Base-by-base conservation (phyloP, 2,888 invertebrate genomes). In the Crioceris asparagi region DNA sequence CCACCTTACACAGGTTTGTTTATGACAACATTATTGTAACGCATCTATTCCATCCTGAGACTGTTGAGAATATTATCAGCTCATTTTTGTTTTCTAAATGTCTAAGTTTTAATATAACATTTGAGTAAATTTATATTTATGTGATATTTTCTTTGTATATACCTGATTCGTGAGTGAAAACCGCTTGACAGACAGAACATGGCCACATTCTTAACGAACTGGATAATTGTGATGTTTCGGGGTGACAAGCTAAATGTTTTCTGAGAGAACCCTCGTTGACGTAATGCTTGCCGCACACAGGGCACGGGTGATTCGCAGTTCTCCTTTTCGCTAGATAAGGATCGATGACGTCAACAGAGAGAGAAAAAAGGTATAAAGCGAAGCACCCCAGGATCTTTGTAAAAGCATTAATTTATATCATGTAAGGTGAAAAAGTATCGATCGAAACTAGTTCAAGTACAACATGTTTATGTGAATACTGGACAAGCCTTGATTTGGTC, bases 151-250 rank as follows among this genome's bases (percentile, higher is more conserved):
- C 11, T 36, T 33, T 27, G 29, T 35, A 37, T 33, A 40, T 71
- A 92, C 91, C 91, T 68, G 86, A 83, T 71, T 92, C 92, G 64
- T 91, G 88, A 32, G 91, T 90, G 66, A 92, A 92, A 49, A 92
- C 91, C 39, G 91, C 90, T 67, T 91, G 90, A 63, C 92, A 92
- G 46, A 91, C 90, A 48, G 88, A 88, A 68, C 92, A 92, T 38
- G 91, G 91, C 91, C 91, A 92, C 90, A 91, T 92, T 62, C 91
- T 74, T 49, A 92, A 74, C 52, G 86, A 83, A 61, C 82, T 83
- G 52, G 86, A 83, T 48, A 87, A 73, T 64, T 86, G 87, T 50
- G 80, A 77, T 36, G 88, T 86, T 71, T 91, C 91, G 32, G 91
- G 91, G 67, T 92, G 92, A 59, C 90, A 88, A 50, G 91, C 88